Base-by-base conservation (phyloP, 2,113 vertebrate genomes). In the Phyllopteryx taeniolatus region DNA sequence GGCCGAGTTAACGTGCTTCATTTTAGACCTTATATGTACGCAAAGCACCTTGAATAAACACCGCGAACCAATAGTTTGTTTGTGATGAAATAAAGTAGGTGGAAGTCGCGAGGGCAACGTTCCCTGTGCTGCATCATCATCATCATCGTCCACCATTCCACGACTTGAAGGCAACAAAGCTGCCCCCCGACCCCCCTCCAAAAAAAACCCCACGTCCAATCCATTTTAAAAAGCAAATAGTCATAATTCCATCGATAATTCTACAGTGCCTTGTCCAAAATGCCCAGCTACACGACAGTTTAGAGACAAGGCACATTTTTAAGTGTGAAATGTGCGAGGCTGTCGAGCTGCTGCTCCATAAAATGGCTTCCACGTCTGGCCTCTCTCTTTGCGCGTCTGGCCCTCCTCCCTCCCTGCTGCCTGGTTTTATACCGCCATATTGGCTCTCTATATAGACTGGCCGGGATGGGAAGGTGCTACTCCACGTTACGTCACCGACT, bases 401-500 rank as follows among this genome's bases (percentile, higher is more conserved):
- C 92, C 94, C 94, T 95, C 94, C 95, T 96, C 94, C 95, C 94
- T 91, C 88, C 87, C 91, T 39, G 91, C 93, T 82, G 93, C 94
- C 92, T 90, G 94, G 94, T 94, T 96, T 96, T 97, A 97, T 97
- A 96, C 94, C 90, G 95, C 95, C 95, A 96, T 96, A 93, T 94
- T 94, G 92, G 93, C 94, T 94, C 95, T 95, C 96, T 98, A 97
- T 98, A 99, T 98, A 99, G 95, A 95, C 95, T 94, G 95, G 90
- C 94, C 89, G 93, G 90, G 95, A 96, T 96, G 96, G 97, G 96
- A 96, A 94, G 95, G 96, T 95, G 95, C 95, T 96, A 95, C 93
- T 92, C 94, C 92, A 90, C 92, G 91, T 93, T 95, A 98, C 96
- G 96, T 98, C 96, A 96, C 92, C 88, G 93, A 91, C 94, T 93